Base-by-base conservation (phyloP, 2,888 invertebrate species). In the Alitta virens region DNA sequence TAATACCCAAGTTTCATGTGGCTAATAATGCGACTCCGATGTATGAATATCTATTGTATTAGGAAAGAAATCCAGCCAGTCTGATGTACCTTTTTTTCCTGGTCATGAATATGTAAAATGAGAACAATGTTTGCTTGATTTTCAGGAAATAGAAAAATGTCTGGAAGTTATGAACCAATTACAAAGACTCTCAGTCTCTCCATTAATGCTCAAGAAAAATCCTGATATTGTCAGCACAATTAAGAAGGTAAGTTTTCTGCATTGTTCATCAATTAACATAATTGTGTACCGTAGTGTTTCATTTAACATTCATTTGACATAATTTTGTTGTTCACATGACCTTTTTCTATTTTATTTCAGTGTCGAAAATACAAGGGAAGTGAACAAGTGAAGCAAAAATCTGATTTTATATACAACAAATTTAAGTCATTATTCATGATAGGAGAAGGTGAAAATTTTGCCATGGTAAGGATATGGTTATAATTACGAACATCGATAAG, bases 321-420 rank as follows among this genome's bases (percentile, higher is more conserved):
- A 40, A 40, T 12, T 40, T 40, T 40, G 40, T 40, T 33, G 33
- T 7, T 33, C n/a, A 33, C 14, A 27, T 18, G 40, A n/a, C 33
- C 33, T 33, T 56, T 2, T 3, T 46, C 26, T 2, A 25, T 24
- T 25, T 26, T 60, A 49, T 72, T 69, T 33, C 70, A 82, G 79
- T 78, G 79, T 68, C 74, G 81, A 43, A 78, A 78, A 58, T 82
- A 78, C 67, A 81, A 78, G 63, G 75, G 74, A 21, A 79, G 78
- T 69, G 78, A 75, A 21, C 71, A 74, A 51, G 78, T 83, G 21
- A 74, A 75, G 63, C 68, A 75, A 62, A 82, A 82, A 63, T 79
- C 83, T 1, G 82, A 83, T 60, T 73, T 72, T 16, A 75, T 83
- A 33, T 82, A 81, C 70, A 78, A 79, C 69, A 80, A 78, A 62